Conservation (phyloP, 1,140 invertebrate species). For the Protaetia brevitarsis region DNA sequence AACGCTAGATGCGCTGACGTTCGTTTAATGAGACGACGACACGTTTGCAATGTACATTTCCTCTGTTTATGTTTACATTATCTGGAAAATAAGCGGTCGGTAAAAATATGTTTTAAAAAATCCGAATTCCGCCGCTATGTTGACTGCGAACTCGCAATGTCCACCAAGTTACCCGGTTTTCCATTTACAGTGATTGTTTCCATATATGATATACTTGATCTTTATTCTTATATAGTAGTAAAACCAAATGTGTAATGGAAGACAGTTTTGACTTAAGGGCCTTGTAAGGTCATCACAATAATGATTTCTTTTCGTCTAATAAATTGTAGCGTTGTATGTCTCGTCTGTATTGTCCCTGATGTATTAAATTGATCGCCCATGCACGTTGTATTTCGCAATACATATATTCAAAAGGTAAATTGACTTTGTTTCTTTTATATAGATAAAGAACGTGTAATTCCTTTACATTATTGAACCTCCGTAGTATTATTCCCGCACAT, state of each 20-base stretch:
- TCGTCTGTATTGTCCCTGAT: background rate
- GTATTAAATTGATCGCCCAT: background rate
- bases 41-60: background rate
- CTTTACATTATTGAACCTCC: no score
- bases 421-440: no score
- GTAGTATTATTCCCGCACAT: no score
- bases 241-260: conserved; percentile 45
- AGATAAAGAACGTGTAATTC: no score
- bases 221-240: conserved; percentile 50
- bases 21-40: background rate
- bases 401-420: background rate
- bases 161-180: conserved; percentile 47
- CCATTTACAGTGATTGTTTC: conserved; percentile 51
- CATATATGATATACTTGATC: conserved; percentile 52
- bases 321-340: conserved; percentile 5
- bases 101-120: conserved; percentile 31
- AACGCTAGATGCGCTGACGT: background rate
- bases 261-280: conserved; percentile 44
- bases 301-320: conserved; percentile 18
- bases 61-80: conserved; percentile 15
- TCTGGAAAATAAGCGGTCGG: conserved; percentile 1
- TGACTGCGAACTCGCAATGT: conserved; percentile 38
- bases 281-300: conserved; percentile 44
- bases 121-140: conserved; percentile 37
- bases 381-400: background rate